Evolutionary conservation across 2,888 invertebrate genomes (phyloP).

Genomic region (Phalangium opilio): DNA sequence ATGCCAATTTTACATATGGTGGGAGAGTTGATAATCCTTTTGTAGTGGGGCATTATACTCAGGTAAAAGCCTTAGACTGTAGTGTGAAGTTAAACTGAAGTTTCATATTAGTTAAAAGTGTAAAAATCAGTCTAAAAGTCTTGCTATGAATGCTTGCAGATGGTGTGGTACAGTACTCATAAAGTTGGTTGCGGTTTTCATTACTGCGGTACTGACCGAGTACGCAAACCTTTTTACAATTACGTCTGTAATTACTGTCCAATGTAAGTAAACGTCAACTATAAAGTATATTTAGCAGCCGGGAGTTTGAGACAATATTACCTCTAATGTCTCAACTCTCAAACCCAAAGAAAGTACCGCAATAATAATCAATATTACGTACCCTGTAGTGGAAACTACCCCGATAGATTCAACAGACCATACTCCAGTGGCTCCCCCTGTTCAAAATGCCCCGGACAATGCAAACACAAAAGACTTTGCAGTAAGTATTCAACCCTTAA

Average conservation of each 20-base stretch:
- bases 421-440: constrained; percentile 47
- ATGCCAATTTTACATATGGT: constrained; percentile 55
- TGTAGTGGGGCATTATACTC: constrained; percentile 60
- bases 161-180: constrained; percentile 65
- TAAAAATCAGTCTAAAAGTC: not conserved
- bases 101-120: not conserved
- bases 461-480: constrained; percentile 48
- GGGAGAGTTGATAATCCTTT: constrained; percentile 42
- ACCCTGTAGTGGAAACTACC: constrained; percentile 46
- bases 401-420: constrained; percentile 45
- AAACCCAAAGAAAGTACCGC: no score
- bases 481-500: constrained; percentile 24
- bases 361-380: not conserved
- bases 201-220: constrained; percentile 38
- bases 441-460: constrained; percentile 45
- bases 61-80: no score
- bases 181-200: constrained; percentile 60
- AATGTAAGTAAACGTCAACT: constrained; percentile 56
- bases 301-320: no score
- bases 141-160: constrained; percentile 26
- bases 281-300: no score
- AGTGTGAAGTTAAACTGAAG: no score
- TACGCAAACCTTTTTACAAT: constrained; percentile 45
- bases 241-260: constrained; percentile 75
- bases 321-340: no score